Conservation (phyloP, 2,888 invertebrate species). For the Sarcophaga rosellei region DNA sequence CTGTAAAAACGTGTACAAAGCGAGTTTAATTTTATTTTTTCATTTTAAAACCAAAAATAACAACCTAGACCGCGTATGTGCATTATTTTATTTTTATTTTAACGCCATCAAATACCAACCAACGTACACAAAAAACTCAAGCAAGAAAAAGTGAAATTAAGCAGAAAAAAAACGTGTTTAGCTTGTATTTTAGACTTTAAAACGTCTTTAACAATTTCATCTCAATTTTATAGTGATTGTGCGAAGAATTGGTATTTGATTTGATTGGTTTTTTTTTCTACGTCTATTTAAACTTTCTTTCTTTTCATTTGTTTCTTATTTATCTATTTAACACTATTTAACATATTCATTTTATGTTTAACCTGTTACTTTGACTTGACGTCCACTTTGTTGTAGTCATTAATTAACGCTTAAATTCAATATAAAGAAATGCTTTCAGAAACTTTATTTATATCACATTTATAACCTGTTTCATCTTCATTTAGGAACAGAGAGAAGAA, state of each 20-base stretch:
- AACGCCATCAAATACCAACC: too few relatives aligned
- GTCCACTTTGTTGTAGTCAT: background rate
- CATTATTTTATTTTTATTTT: too few relatives aligned
- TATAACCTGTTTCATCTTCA: too few relatives aligned
- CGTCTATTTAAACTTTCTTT: constrained; percentile 36
- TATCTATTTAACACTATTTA: background rate
- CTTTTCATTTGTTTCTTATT: too few relatives aligned
- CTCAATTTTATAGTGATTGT: background rate
- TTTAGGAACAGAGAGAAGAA: too few relatives aligned
- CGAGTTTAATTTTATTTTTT: too few relatives aligned
- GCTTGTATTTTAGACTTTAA: background rate
- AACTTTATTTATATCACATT: too few relatives aligned
- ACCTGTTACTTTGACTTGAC: constrained; percentile 7
- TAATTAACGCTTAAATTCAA: background rate
- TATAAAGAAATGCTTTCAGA: too few relatives aligned
- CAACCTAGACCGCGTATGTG: too few relatives aligned
- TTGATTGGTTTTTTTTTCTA: background rate
- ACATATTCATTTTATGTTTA: background rate
- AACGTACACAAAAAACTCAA: too few relatives aligned
- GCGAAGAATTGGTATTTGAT: constrained; percentile 11
- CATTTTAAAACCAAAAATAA: too few relatives aligned
- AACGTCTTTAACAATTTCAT: background rate
- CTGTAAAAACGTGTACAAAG: too few relatives aligned
- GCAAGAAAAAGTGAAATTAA: constrained; percentile 27
- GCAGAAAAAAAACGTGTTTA: background rate